These are phyloP conservation scores for Darevskia nairensis DNA, from an alignment of 2,797 vertebrate species.

Conservation along the genomic window DNA sequence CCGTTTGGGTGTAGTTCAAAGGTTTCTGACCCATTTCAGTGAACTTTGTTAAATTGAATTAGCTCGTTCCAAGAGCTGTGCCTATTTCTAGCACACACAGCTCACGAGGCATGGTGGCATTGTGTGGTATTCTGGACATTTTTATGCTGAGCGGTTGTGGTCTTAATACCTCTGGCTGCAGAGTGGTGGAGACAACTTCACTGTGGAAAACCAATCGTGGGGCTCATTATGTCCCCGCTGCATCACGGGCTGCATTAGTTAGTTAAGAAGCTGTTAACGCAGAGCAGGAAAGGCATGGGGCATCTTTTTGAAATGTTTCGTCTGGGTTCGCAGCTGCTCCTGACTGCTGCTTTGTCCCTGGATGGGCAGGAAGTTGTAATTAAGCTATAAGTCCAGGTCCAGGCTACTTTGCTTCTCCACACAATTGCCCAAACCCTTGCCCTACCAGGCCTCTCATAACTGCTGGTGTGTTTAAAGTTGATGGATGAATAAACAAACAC, in stretches of 20 bases:
- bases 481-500: conserved; percentile 55
- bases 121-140: too few relatives aligned
- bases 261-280: conserved; percentile 53
- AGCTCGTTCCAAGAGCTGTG: too few relatives aligned
- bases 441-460: conserved; percentile 45
- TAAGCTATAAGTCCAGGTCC: conserved; percentile 66
- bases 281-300: conserved; percentile 63
- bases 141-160: neutral
- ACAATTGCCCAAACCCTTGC: neutral
- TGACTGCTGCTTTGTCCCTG: conserved; percentile 56
- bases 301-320: conserved; percentile 50
- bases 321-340: conserved; percentile 46
- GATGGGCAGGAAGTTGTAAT: conserved; percentile 69
- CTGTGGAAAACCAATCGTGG: conserved; percentile 23
- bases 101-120: too few relatives aligned
- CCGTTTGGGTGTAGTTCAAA: too few relatives aligned
- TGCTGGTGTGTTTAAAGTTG: conserved; percentile 60
- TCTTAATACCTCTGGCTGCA: too few relatives aligned
- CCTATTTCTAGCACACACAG: too few relatives aligned
- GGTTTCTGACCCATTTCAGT: too few relatives aligned
- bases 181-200: neutral
- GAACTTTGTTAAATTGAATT: too few relatives aligned
- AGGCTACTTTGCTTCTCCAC: conserved; percentile 43
- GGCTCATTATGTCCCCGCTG: conserved; percentile 50
- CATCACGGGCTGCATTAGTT: conserved; percentile 58